phyloP scores from a whole-genome alignment of 2,888 invertebrate species.

The Brachyptera risi region DNA sequence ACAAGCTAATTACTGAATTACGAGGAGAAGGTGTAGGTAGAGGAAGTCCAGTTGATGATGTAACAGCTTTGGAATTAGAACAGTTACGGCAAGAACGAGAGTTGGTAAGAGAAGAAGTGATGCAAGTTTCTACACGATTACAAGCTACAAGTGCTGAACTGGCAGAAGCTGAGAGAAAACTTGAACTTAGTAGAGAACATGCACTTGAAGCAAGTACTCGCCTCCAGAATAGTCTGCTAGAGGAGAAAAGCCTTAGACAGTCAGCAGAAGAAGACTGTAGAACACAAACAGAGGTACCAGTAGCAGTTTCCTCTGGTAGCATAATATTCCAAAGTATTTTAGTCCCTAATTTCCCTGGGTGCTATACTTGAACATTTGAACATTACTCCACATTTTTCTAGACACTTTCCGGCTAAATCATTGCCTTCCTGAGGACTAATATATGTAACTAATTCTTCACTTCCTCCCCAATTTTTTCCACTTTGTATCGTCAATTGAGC shows the following conservation, averaged over 20 bases:
- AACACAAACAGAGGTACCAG: conserved; percentile 45
- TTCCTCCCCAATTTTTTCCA: too few species aligned
- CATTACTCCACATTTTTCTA: too few species aligned
- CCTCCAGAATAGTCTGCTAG: conserved; percentile 48
- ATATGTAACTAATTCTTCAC: too few species aligned
- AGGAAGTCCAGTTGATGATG: conserved; percentile 38
- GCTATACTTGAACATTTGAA: too few species aligned
- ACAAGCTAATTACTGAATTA: conserved; percentile 63
- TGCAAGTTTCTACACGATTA: conserved; percentile 47
- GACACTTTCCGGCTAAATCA: too few species aligned
- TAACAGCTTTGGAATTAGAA: conserved; percentile 52
- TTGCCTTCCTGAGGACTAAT: too few species aligned
- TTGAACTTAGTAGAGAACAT: conserved; percentile 47
- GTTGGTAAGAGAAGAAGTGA: conserved; percentile 54
- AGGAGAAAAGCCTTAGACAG: conserved; percentile 43
- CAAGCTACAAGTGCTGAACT: conserved; percentile 49
- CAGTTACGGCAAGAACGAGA: conserved; percentile 58
- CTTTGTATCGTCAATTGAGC: too few species aligned
- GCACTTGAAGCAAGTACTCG: conserved; percentile 44
- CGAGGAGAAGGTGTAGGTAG: conserved; percentile 40
- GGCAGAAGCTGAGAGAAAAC: conserved; percentile 47
- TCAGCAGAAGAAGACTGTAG: conserved; percentile 47
- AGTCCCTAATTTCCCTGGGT: too few species aligned
- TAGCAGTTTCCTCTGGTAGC: neutral
- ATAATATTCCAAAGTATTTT: too few species aligned